Conservation (phyloP, 1,140 invertebrate species). For the Cherax destructor region DNA sequence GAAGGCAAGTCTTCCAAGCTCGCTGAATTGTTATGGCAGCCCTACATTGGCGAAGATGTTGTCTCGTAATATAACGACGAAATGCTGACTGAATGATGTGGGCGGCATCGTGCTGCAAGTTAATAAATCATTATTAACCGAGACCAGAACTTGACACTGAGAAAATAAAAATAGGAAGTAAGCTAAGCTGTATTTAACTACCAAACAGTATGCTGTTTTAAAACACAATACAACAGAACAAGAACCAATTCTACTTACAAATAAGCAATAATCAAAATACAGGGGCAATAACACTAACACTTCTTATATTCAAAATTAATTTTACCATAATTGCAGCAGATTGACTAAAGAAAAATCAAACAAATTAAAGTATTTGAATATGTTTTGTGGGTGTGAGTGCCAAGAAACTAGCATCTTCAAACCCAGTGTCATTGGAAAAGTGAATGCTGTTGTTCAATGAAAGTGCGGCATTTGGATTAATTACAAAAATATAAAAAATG, state of each 20-base stretch:
- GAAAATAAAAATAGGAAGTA: not conserved
- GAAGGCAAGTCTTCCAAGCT: conserved; percentile 44
- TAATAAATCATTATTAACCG: not conserved
- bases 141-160: not conserved
- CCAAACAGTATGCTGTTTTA: not conserved
- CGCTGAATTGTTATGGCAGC: conserved; percentile 60
- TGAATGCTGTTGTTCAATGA: too few relatives aligned
- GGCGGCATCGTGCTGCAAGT: conserved; percentile 56
- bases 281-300: not conserved
- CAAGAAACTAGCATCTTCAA: too few relatives aligned
- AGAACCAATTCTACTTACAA: not conserved
- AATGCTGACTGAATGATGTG: conserved; percentile 47
- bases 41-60: conserved; percentile 29
- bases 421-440: too few relatives aligned
- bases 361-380: too few relatives aligned
- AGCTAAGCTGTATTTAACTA: not conserved
- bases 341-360: too few relatives aligned
- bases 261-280: not conserved
- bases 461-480: too few relatives aligned
- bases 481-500: too few relatives aligned
- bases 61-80: conserved; percentile 30
- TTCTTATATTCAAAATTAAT: too few relatives aligned
- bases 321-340: too few relatives aligned
- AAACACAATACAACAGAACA: not conserved
- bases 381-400: too few relatives aligned